Base-by-base conservation (phyloP, 2,888 invertebrate genomes). In the Papilio elwesi region DNA sequence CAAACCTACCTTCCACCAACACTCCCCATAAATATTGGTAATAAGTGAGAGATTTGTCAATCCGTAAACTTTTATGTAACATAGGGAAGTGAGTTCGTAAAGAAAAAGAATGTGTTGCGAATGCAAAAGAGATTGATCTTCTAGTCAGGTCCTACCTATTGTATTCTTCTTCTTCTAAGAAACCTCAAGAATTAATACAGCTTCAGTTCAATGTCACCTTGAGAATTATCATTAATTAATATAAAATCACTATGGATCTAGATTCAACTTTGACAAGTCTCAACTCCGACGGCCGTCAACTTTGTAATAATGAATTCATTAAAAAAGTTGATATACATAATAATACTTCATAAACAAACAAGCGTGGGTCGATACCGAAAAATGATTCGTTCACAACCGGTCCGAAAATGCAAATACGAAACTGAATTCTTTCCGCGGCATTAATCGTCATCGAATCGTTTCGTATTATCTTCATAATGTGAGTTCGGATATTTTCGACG, bases 401-500 rank as follows among this genome's bases (percentile, higher is more conserved):
- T 77, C 69, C 13, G 52, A 16, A 75, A 68, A 77, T 79, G 74
- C 77, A 78, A 78, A 67, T 67, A 64, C 43, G 57, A 75, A 73
- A 74, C 73, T 71, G 65, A 74, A 76, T 75, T 78, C 75, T 76
- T 74, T 73, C 65, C 69, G 71, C 68, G 74, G 63, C 65, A 76
- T 75, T 76, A 75, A 71, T 73, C 73, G 73, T 69, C 74, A 68
- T 66, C 48, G 57, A 59, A 73, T 63, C 63, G 62, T 63, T 69
- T 26, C 26, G 26, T 63, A 73, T 55, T 73, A 77, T 70, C 68
- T 70, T 57, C 70, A 38, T 63, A 77, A 79, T 77, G 43, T 66
- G 74, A 75, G 73, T 62, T 79, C 75, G 78, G 81, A 79, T 83
- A 83, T 82, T 86, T 82, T 79, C 78, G 81, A 76, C 77, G 69